phyloP scores from a whole-genome alignment of 92 coral and sea anemone genomes.

The Epizoanthus illoricatus region DNA sequence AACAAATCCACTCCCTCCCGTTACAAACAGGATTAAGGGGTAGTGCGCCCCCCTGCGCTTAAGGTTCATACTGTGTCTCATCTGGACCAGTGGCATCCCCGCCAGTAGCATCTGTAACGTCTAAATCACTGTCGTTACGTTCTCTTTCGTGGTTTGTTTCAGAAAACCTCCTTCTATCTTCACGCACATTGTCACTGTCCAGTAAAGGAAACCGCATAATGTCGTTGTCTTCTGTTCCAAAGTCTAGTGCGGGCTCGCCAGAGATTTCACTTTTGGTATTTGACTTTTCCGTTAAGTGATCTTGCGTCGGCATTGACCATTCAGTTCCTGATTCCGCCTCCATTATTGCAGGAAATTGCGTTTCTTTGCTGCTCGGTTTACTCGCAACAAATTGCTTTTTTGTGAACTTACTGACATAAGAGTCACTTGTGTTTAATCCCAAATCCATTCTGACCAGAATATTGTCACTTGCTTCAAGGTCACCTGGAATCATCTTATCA shows the following conservation, averaged over 20 bases:
- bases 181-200: not conserved
- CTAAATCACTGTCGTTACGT: not conserved
- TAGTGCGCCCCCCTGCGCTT: too few relatives aligned
- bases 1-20: too few relatives aligned
- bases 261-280: not conserved
- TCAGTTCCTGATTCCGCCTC: not conserved
- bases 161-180: not conserved
- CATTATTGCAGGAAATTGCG: not conserved
- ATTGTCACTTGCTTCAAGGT: slow-evolving; percentile 23
- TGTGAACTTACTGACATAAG: not conserved
- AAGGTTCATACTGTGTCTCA: not conserved
- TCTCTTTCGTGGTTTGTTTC: not conserved
- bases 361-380: not conserved
- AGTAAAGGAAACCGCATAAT: slow-evolving; percentile 17
- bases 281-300: not conserved
- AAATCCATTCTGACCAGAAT: slow-evolving; percentile 20
- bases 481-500: not conserved
- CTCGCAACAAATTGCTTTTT: not conserved
- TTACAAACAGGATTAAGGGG: too few relatives aligned
- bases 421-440: not conserved
- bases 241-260: slow-evolving; percentile 20
- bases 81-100: not conserved
- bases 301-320: not conserved
- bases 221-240: slow-evolving; percentile 3
- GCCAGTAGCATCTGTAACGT: not conserved